Conservation (phyloP, 1,140 invertebrate genomes). For the Neodiprion lecontei region DNA sequence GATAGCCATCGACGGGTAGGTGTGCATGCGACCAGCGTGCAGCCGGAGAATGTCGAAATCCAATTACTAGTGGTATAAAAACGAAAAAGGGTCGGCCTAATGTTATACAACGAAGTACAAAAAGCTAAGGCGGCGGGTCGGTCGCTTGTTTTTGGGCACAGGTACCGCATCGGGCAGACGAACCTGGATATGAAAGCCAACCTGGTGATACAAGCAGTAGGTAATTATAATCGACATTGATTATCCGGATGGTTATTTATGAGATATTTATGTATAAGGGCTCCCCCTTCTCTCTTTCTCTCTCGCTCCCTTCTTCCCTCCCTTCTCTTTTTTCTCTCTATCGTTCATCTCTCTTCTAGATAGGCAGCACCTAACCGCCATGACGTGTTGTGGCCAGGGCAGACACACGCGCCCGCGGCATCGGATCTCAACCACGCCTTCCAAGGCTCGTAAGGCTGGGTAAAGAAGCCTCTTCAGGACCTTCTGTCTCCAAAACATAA, state of each 20-base stretch:
- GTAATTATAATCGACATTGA: slow-evolving; percentile 48
- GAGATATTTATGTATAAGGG: slow-evolving; percentile 50
- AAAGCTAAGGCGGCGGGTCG: background rate
- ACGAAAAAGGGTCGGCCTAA: slow-evolving; percentile 6
- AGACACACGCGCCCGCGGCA: slow-evolving; percentile 3
- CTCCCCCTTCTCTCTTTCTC: background rate
- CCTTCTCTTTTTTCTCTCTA: background rate
- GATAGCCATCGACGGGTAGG: no score
- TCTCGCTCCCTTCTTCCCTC: background rate
- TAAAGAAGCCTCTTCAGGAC: background rate
- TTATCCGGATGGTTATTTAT: slow-evolving; percentile 47
- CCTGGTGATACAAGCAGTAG: slow-evolving; percentile 33
- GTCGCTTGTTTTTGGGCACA: background rate
- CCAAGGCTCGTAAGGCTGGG: background rate
- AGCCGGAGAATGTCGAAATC: background rate
- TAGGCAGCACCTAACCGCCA: background rate
- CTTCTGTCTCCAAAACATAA: background rate
- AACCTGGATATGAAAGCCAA: slow-evolving; percentile 12
- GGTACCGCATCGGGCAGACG: background rate
- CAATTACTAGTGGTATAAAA: slow-evolving; percentile 7
- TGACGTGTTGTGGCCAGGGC: background rate
- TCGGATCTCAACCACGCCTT: background rate
- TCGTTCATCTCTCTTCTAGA: background rate
- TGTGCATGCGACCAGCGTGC: background rate
- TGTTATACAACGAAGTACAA: slow-evolving; percentile 7